These are phyloP conservation scores for Tetramorium simillimum DNA, from an alignment of 1,140 invertebrate species.

Conservation along the genomic window DNA sequence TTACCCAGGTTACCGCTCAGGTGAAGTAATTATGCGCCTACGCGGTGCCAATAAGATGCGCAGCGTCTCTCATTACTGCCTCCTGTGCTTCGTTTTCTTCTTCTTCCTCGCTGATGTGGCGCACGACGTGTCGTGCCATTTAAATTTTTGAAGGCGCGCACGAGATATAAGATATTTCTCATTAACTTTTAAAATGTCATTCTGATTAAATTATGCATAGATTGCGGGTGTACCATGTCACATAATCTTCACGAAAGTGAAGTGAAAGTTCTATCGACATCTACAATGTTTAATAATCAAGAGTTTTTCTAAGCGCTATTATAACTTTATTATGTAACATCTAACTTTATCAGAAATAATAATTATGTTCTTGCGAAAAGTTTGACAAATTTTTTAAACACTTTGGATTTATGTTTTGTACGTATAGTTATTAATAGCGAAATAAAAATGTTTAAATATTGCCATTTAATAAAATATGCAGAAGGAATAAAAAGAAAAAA, in stretches of 20 bases:
- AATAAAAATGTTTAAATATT: background rate
- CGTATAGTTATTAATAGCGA: background rate
- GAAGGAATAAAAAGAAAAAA: background rate
- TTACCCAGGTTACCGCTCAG: conserved; percentile 65
- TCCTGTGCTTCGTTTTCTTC: conserved; percentile 37
- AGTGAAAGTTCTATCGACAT: conserved; percentile 20
- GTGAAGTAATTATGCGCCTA: conserved; percentile 75
- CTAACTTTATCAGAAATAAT: conserved; percentile 9
- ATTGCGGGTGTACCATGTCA: conserved; percentile 4
- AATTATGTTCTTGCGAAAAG: background rate
- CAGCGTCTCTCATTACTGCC: conserved; percentile 67
- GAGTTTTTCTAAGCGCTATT: conserved; percentile 38
- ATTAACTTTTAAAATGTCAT: conserved; percentile 8
- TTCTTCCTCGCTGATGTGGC: background rate
- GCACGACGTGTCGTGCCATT: background rate
- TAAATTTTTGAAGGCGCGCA: background rate
- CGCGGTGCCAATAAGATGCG: conserved; percentile 72
- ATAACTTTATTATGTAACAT: background rate
- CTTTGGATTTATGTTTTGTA: background rate
- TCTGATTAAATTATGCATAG: background rate
- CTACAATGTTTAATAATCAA: conserved; percentile 16
- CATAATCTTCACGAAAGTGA: background rate
- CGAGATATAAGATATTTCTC: background rate
- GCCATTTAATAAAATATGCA: background rate
- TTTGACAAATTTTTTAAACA: background rate